Evolutionary conservation across 92 coral and sea anemone genomes (phyloP), one percentile per base, ranked within the genome.

Genomic region (Bergia puertoricense): DNA sequence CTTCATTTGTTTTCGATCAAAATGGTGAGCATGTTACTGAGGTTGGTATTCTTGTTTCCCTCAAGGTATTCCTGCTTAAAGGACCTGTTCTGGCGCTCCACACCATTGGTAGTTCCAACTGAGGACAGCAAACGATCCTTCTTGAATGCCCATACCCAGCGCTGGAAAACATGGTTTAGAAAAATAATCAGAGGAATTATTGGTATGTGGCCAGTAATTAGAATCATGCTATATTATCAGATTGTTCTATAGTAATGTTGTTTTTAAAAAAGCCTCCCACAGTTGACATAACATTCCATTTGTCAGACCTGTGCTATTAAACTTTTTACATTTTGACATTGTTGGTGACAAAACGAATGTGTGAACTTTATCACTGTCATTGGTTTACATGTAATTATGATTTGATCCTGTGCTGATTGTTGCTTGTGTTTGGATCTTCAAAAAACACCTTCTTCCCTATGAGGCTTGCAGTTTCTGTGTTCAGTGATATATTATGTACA

Each of bases 121-220:
- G 78, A 22, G 30, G 71, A 30, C 66, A 84, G 74, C 0, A 82
- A 54, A 8, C 85, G 72, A 37, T 84, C 85, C 36, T 89, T 84
- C 42, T 68, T 57, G 45, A 82, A 89, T 20, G 88, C 85, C 91
- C 91, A 89, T 23, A 89, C 91, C 85, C 91, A 89, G 45, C 88
- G 73, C 91, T 76, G 30, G 30, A 30, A 30, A 30, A 30, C 30
- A 30, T 30, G 30, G 30, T 30, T 30, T 30, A 30, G 30, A 30
- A 30, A 30, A 30, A 30, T 30, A 30, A 30, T 30, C 30, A 30
- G 30, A 30, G 30, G 30, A 30, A 30, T 30, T 30, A 30, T 30
- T 30, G 30, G 30, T 30, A 30, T 30, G 30, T 30, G 30, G 30
- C 30, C 30, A 30, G 30, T 30, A 30, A 30, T 30, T 30, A 30